Conservation (phyloP, 2,797 vertebrate genomes). For the Myripristis jacobus region DNA sequence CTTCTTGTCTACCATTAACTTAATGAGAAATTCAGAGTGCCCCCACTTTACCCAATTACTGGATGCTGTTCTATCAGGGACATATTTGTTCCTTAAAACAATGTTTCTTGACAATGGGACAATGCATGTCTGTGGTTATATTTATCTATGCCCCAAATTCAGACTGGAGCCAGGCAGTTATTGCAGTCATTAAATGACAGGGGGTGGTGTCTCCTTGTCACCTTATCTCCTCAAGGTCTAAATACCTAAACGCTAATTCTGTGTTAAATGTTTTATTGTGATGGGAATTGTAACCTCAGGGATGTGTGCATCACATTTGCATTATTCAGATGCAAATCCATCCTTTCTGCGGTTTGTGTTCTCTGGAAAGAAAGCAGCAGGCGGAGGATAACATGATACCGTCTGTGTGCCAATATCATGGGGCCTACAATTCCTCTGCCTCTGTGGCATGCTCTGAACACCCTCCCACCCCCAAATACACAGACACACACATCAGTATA, state of each 20-base stretch:
- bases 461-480: conserved; percentile 9
- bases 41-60: no score
- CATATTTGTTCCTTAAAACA: neutral
- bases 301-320: conserved; percentile 40
- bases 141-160: conserved; percentile 24
- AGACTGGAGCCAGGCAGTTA: conserved; percentile 19
- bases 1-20: no score
- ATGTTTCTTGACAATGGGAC: conserved; percentile 1
- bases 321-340: conserved; percentile 65
- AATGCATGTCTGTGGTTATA: neutral
- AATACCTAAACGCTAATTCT: conserved; percentile 46
- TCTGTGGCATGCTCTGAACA: conserved; percentile 3
- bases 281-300: conserved; percentile 57
- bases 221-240: conserved; percentile 45
- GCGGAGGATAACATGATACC: conserved; percentile 44
- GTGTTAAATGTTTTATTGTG: conserved; percentile 68
- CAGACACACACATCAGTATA: conserved; percentile 2
- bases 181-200: conserved; percentile 44
- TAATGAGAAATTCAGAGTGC: no score
- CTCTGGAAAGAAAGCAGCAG: conserved; percentile 27
- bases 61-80: no score
- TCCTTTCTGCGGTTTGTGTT: conserved; percentile 29
- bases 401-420: conserved; percentile 37
- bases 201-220: conserved; percentile 37
- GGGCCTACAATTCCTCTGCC: conserved; percentile 4